Evolutionary conservation across 2,797 vertebrate genomes (phyloP).

Genomic region (Eremophila alpestris): DNA sequence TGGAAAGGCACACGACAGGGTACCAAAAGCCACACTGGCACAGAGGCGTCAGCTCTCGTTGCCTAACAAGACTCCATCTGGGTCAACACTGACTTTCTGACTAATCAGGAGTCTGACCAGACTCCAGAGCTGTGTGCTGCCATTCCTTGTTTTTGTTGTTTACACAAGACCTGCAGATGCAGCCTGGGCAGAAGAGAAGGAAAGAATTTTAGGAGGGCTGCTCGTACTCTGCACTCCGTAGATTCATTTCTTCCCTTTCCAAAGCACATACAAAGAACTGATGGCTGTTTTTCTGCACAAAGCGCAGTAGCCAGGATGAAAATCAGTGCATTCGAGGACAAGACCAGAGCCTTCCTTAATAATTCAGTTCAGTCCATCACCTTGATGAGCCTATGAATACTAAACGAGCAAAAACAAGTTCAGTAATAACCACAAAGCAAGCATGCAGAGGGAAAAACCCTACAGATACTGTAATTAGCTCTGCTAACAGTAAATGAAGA

Average conservation of each 20-base stretch:
- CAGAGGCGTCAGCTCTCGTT: slow-evolving; percentile 4
- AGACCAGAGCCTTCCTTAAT: background rate
- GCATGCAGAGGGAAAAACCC: slow-evolving; percentile 3
- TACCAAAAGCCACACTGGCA: slow-evolving; percentile 11
- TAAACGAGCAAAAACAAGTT: slow-evolving; percentile 16
- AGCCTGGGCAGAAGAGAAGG: slow-evolving; percentile 57
- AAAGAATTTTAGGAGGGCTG: slow-evolving; percentile 49
- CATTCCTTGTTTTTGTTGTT: slow-evolving; percentile 33
- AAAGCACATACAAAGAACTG: background rate
- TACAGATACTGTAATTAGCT: background rate
- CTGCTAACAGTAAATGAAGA: slow-evolving; percentile 16
- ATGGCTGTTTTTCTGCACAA: background rate
- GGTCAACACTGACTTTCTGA: slow-evolving; percentile 33
- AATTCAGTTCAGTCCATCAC: slow-evolving; percentile 13
- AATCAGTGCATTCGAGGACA: background rate
- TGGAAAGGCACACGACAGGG: slow-evolving; percentile 1
- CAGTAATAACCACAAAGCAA: slow-evolving; percentile 12
- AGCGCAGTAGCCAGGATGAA: slow-evolving; percentile 1
- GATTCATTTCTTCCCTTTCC: background rate
- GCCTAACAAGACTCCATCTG: slow-evolving; percentile 37
- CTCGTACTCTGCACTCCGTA: background rate
- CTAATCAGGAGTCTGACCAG: slow-evolving; percentile 53
- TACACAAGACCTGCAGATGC: slow-evolving; percentile 38
- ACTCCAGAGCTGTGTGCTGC: slow-evolving; percentile 45
- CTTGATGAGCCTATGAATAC: slow-evolving; percentile 4